These are phyloP conservation scores for Narcine bancroftii DNA, from an alignment of 2,113 vertebrate genomes.

Conservation along the genomic window DNA sequence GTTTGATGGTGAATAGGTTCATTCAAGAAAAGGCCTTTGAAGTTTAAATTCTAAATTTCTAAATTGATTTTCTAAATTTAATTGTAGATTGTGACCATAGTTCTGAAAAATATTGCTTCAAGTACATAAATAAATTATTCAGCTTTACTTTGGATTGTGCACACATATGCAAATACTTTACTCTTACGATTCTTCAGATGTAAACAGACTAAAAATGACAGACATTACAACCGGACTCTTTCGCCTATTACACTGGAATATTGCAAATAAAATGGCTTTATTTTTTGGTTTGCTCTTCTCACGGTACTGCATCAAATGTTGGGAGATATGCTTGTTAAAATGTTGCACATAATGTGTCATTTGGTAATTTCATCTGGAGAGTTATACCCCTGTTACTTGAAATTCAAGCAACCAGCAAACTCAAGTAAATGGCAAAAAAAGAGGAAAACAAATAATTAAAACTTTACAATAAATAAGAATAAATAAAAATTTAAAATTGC, in stretches of 20 bases:
- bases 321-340: background rate
- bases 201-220: background rate
- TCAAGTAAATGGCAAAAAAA: too few species aligned
- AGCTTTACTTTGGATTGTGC: background rate
- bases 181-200: background rate
- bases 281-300: background rate
- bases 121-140: background rate
- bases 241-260: background rate
- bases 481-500: too few species aligned
- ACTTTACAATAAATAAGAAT: too few species aligned
- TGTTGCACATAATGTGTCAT: background rate
- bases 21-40: conserved; percentile 4
- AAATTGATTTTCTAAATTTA: conserved; percentile 6
- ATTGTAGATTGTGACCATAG: background rate
- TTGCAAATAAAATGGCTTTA: background rate
- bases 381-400: too few species aligned
- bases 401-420: too few species aligned
- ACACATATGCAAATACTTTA: background rate
- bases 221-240: background rate
- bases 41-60: too few species aligned
- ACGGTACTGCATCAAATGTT: background rate
- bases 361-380: background rate
- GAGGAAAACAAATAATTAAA: too few species aligned
- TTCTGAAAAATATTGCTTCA: background rate
- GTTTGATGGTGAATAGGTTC: background rate